Evolutionary conservation across 1,140 invertebrate genomes (phyloP), one percentile per base, ranked within the genome.

Genomic region (Lepidurus apus): DNA sequence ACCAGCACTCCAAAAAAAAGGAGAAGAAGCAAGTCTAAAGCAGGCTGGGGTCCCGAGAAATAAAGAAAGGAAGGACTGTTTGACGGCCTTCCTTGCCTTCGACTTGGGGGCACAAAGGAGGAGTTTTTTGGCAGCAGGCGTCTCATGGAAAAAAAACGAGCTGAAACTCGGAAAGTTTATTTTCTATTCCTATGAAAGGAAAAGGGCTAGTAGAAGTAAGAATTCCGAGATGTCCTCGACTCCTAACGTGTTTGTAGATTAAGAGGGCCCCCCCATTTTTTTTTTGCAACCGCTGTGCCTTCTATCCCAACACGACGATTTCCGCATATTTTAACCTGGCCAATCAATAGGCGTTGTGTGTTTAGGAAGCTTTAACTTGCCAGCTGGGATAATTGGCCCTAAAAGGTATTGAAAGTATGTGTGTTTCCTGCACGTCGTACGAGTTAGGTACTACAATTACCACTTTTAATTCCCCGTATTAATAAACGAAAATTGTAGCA

Each of bases 81-180:
- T 21, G 53, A 65, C 53, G 21, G 21, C 53, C 53, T 65, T 65
- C 53, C 53, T 21, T 65, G 53, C 17, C 53, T 65, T 65, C 13
- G 53, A 65, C 53, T 65, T 65, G 53, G 34, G 34, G 45, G 53
- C 53, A 65, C 53, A 65, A 65, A 65, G 53, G 47, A 8, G 47
- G 53, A 65, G 53, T 65, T 65, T 65, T 65, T 65, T 65, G 21
- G 21, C 8, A 65, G 53, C 13, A 65, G 53, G 53, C 53, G 13
- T 65, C 53, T 65, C 21, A 5, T 17, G 10, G 45, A 13, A 65
- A 21, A 13, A 65, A 13, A 65, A 65, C 9, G 21, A 65, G 7
- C 8, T 11, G 53, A 65, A 17, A 65, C 9, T 11, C 53, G 7
- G 53, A 7, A 13, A 65, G 17, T 13, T 65, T 65, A n/a, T 65